phyloP scores from a whole-genome alignment of 2,888 invertebrate species.

The Orthosia gothica region DNA sequence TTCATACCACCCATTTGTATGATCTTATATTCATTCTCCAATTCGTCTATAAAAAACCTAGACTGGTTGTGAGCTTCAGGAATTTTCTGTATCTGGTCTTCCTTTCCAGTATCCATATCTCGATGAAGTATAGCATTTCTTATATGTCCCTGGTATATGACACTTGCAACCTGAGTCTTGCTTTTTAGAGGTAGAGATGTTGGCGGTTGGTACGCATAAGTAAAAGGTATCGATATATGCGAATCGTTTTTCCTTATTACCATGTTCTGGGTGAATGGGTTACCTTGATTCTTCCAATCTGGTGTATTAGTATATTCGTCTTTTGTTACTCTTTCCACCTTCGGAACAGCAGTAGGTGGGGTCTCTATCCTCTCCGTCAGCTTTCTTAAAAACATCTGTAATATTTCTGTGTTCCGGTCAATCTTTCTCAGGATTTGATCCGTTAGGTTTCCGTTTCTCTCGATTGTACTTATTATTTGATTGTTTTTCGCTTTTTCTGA shows the following conservation, averaged over 20 bases:
- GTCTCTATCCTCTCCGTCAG: conserved; percentile 70
- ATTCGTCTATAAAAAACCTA: conserved; percentile 75
- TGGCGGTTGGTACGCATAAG: conserved; percentile 75
- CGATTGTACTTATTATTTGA: conserved; percentile 73
- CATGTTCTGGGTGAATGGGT: conserved; percentile 28
- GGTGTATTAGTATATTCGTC: background rate
- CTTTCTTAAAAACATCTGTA: conserved; percentile 80
- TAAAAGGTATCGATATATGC: conserved; percentile 73
- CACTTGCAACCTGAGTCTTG: conserved; percentile 67
- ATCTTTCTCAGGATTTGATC: conserved; percentile 82
- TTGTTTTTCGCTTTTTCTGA: conserved; percentile 54
- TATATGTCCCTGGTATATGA: conserved; percentile 77
- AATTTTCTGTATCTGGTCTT: conserved; percentile 27
- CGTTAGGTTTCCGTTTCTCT: conserved; percentile 80
- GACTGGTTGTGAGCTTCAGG: conserved; percentile 59
- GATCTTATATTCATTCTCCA: conserved; percentile 69
- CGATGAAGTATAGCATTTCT: conserved; percentile 61
- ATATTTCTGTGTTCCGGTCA: conserved; percentile 80
- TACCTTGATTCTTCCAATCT: conserved; percentile 24
- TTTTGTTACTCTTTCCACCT: conserved; percentile 4
- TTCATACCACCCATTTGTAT: conserved; percentile 39
- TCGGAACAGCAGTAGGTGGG: background rate
- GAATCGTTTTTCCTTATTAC: conserved; percentile 62
- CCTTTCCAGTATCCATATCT: conserved; percentile 18
- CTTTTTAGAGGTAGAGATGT: conserved; percentile 38